Evolutionary conservation across 2,797 vertebrate genomes (phyloP).

Genomic region (Anguilla pacifica): DNA sequence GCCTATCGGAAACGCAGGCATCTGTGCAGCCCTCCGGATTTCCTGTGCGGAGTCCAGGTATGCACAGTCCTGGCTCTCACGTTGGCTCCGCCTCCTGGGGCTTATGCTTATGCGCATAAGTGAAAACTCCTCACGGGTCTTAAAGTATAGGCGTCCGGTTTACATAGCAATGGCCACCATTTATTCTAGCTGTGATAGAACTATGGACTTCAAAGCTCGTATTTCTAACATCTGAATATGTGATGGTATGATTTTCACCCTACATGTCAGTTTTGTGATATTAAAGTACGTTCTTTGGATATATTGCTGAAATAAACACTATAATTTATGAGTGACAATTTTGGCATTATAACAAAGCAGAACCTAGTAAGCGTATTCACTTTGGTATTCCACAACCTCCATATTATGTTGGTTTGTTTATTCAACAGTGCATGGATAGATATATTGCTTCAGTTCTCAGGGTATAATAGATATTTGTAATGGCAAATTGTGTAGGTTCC

Average conservation of each 20-base stretch:
- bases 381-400: not conserved
- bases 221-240: not conserved
- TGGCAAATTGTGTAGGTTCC: not conserved
- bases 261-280: not conserved
- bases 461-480: not conserved
- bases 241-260: not conserved
- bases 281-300: not conserved
- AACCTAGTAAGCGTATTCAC: no score
- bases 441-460: not conserved
- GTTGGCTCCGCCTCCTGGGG: not conserved
- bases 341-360: not conserved
- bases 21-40: not conserved
- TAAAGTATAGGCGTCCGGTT: not conserved
- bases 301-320: not conserved
- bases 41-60: not conserved
- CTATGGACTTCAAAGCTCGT: not conserved
- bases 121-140: not conserved
- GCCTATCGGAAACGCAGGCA: not conserved
- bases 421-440: not conserved
- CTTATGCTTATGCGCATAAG: not conserved
- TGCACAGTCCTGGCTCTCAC: not conserved
- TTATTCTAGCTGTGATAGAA: not conserved
- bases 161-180: not conserved
- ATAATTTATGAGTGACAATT: not conserved
- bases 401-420: not conserved